Evolutionary conservation across 2,113 vertebrate genomes (phyloP).

Genomic region (Cyphomyrus plagiostoma): DNA sequence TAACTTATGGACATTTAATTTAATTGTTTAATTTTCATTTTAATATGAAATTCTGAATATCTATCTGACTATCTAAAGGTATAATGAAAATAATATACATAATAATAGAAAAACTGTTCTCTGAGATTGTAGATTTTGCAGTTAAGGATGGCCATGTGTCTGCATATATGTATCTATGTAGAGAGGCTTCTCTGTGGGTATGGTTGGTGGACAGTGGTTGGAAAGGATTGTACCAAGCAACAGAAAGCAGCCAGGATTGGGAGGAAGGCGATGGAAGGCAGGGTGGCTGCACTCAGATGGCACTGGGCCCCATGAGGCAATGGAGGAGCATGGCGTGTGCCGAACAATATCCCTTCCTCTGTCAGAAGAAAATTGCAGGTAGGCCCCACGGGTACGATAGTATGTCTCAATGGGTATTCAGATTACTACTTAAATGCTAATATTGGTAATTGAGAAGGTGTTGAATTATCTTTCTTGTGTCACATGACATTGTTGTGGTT

Average conservation of each 20-base stretch:
- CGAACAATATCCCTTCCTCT: constrained; percentile 43
- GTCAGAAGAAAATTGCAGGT: constrained; percentile 52
- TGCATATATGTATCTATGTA: constrained; percentile 10
- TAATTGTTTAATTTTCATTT: not conserved
- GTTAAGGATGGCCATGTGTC: not conserved
- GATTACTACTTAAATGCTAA: not conserved
- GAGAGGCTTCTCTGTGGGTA: constrained; percentile 46
- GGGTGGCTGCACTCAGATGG: constrained; percentile 50
- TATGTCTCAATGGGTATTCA: not conserved
- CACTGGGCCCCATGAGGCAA: constrained; percentile 35
- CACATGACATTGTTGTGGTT: not conserved
- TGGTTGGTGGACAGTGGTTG: constrained; percentile 38
- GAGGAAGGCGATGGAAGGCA: not conserved
- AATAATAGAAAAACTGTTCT: not conserved
- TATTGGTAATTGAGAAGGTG: not conserved
- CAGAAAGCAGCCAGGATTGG: constrained; percentile 25
- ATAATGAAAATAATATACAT: not conserved
- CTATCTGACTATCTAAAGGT: not conserved
- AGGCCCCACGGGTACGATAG: not conserved
- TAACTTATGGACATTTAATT: not conserved
- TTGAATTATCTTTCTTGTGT: not conserved
- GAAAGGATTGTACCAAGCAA: not conserved
- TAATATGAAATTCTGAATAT: not conserved
- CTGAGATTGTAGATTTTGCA: not conserved
- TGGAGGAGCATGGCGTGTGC: constrained; percentile 46